Conservation (phyloP, 2,888 invertebrate species). For the Didymodactylos carnosus region DNA sequence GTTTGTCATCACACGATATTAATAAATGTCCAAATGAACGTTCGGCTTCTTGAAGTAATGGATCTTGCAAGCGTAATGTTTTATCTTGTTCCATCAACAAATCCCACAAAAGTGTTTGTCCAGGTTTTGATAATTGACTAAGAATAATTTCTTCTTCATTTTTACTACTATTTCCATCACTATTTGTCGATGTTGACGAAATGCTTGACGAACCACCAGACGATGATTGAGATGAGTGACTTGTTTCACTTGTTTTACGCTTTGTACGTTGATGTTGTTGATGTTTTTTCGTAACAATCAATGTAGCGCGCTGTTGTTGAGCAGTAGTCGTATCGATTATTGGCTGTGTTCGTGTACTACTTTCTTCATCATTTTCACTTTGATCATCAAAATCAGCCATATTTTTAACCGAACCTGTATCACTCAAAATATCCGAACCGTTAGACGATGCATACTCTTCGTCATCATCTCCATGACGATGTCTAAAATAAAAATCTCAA, state of each 20-base stretch:
- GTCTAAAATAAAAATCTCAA: too few species aligned
- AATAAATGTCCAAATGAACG: not conserved
- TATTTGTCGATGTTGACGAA: not conserved
- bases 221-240: not conserved
- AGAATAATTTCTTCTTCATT: slow-evolving; percentile 27
- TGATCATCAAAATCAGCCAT: slow-evolving; percentile 80
- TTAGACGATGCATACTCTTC: slow-evolving; percentile 19
- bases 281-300: too few species aligned
- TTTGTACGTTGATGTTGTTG: slow-evolving; percentile 22
- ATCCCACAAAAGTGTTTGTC: slow-evolving; percentile 80
- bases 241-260: not conserved
- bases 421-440: slow-evolving; percentile 20
- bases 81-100: slow-evolving; percentile 52
- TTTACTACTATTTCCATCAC: slow-evolving; percentile 15
- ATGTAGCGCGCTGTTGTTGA: not conserved
- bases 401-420: slow-evolving; percentile 54
- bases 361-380: slow-evolving; percentile 51
- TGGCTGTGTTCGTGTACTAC: not conserved
- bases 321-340: not conserved
- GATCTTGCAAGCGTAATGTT: not conserved
- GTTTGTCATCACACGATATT: slow-evolving; percentile 53
- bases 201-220: not conserved
- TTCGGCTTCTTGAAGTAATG: not conserved
- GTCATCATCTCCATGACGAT: slow-evolving; percentile 22
- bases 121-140: slow-evolving; percentile 57